Base-by-base conservation (phyloP, 2,113 vertebrate genomes). In the Serranochromis macrocephalus region DNA sequence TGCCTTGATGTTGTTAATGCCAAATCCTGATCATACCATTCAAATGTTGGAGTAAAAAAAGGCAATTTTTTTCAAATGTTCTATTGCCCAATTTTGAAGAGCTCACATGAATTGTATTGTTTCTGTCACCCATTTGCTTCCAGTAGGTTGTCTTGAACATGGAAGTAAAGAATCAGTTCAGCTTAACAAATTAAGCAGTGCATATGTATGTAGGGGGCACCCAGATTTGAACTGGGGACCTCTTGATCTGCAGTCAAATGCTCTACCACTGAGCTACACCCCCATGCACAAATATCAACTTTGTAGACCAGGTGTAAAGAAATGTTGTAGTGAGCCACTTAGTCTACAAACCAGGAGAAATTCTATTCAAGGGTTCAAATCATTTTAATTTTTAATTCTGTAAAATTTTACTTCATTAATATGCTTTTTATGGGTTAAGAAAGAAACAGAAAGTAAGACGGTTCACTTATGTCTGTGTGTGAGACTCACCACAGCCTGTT, bases 401-500 rank as follows among this genome's bases (percentile, higher is more conserved):
- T 21, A 38, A 12, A 8, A 13, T 4, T 13, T 68, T 13, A 68
- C 7, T 0, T 38, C 7, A 8, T 13, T 21, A 38, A 2, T 13
- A 66, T 68, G 19, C 4, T 68, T 45, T 73, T 73, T 73, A 73
- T 47, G 1, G 5, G 17, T 78, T 78, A 33, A 31, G 26, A n/a
- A 33, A 3, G 29, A 51, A 78, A 31, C 24, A 7, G 42, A 31
- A 31, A 12, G 3, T 26, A 31, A n/a, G 24, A 78, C 1, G 0
- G 42, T 78, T 31, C 16, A n/a, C 47, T 31, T 51, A 31, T 42
- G 16, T 61, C 24, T 82, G 40, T 36, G 49, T 40, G 11, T 42
- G 24, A 80, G 7, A 85, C 97, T 98, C 94, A 99, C 98, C 89
- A 97, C 97, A 83, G 98, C 98, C 89, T 98, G 98, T 4, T 97